phyloP scores from a whole-genome alignment of 2,113 vertebrate genomes.

The Sigmodon hispidus region DNA sequence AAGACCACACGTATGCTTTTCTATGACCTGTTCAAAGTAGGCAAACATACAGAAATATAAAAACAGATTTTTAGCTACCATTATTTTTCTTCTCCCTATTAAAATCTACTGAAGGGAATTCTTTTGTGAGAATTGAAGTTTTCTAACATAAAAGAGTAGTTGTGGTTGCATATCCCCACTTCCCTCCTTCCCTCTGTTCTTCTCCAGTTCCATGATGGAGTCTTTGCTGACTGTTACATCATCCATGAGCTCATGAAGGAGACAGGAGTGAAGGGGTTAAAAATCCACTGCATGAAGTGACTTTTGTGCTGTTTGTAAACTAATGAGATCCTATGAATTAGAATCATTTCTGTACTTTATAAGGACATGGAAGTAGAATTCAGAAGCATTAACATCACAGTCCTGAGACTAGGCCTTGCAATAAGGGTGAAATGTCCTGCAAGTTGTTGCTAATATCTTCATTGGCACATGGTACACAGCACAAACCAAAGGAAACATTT shows the following conservation, averaged over 20 bases:
- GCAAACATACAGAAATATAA: not conserved
- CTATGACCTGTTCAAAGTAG: not conserved
- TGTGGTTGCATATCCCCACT: not conserved
- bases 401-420: constrained; percentile 43
- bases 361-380: not conserved
- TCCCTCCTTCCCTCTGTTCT: not conserved
- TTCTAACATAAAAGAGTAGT: not conserved
- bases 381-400: not conserved
- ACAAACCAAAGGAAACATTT: constrained; percentile 59
- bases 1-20: not conserved
- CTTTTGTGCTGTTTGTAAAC: constrained; percentile 48
- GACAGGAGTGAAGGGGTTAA: not conserved
- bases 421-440: not conserved
- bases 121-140: not conserved
- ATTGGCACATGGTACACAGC: not conserved
- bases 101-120: not conserved
- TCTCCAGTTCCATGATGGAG: not conserved
- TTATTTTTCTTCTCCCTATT: not conserved
- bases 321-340: not conserved
- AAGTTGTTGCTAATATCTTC: constrained; percentile 32
- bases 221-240: not conserved
- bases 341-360: not conserved
- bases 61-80: not conserved
- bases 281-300: not conserved
- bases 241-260: not conserved